A percentile compares a stretch with the other conserved stretches of the same genome.
Evolutionary conservation across 2,797 vertebrate species (phyloP).

Genomic region (Tauraco hartlaubi): DNA sequence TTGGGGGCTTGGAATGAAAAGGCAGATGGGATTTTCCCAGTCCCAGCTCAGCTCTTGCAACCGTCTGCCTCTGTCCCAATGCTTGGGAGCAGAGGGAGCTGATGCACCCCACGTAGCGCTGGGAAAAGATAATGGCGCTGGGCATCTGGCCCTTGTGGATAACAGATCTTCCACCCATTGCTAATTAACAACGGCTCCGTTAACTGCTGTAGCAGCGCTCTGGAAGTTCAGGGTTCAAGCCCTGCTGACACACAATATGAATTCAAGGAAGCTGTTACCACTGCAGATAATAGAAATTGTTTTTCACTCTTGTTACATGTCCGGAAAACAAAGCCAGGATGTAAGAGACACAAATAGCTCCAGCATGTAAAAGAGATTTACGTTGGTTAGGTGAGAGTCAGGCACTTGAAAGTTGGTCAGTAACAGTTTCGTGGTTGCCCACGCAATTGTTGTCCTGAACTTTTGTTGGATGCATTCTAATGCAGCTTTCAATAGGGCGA

Average conservation of each 20-base stretch:
- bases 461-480: background rate
- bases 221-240: background rate
- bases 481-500: background rate
- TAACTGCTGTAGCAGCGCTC: background rate
- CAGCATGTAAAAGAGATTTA: conserved; percentile 31
- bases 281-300: conserved; percentile 44
- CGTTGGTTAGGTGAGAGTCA: background rate
- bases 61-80: background rate
- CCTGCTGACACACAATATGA: background rate
- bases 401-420: conserved; percentile 10
- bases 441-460: background rate
- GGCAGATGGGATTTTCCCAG: background rate
- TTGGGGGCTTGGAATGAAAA: background rate
- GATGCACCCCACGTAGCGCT: background rate
- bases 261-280: conserved; percentile 44
- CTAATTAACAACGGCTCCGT: background rate
- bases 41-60: background rate
- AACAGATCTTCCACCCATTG: background rate
- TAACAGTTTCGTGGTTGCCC: background rate
- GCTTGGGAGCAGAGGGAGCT: background rate
- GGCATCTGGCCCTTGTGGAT: background rate
- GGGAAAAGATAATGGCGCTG: background rate
- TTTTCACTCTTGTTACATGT: background rate
- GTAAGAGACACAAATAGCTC: conserved; percentile 51
- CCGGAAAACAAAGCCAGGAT: conserved; percentile 69